phyloP scores from a whole-genome alignment of 2,113 vertebrate genomes.

The Bostrychus sinensis region DNA sequence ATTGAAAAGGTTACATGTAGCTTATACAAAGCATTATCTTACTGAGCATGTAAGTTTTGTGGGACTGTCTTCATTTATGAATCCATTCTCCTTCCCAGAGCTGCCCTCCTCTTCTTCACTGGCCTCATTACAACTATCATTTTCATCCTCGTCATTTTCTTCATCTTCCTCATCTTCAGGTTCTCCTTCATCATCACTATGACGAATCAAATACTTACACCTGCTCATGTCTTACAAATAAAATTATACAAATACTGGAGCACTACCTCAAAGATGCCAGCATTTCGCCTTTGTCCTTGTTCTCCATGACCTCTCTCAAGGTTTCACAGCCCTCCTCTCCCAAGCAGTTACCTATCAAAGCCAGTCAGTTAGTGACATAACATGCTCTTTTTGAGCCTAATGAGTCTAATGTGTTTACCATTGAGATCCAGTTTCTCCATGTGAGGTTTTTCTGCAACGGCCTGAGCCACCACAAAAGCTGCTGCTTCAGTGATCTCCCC shows the following conservation, averaged over 20 bases:
- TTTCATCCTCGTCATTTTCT: not conserved
- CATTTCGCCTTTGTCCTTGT: constrained; percentile 84
- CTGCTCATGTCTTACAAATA: not conserved
- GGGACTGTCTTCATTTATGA: constrained; percentile 52
- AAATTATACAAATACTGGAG: not conserved
- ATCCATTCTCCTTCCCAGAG: constrained; percentile 50
- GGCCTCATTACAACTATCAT: not conserved
- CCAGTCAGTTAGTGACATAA: not conserved
- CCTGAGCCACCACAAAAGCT: constrained; percentile 85
- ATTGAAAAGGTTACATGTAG: not conserved
- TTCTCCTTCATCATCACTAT: constrained; percentile 81
- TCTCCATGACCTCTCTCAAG: constrained; percentile 85
- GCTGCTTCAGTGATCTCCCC: constrained; percentile 92
- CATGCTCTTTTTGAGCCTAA: not conserved
- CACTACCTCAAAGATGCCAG: constrained; percentile 87
- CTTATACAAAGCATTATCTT: constrained; percentile 14
- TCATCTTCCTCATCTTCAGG: constrained; percentile 71
- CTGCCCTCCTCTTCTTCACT: constrained; percentile 21
- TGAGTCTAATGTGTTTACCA: constrained; percentile 69
- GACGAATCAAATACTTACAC: not conserved
- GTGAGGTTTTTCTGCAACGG: constrained; percentile 82
- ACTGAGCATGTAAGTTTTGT: constrained; percentile 45
- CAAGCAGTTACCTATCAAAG: constrained; percentile 85
- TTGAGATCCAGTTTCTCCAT: constrained; percentile 94
- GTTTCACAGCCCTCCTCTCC: constrained; percentile 92